Evolutionary conservation across 2,113 vertebrate species (phyloP).

Genomic region (Cyanoramphus novaezelandiae): DNA sequence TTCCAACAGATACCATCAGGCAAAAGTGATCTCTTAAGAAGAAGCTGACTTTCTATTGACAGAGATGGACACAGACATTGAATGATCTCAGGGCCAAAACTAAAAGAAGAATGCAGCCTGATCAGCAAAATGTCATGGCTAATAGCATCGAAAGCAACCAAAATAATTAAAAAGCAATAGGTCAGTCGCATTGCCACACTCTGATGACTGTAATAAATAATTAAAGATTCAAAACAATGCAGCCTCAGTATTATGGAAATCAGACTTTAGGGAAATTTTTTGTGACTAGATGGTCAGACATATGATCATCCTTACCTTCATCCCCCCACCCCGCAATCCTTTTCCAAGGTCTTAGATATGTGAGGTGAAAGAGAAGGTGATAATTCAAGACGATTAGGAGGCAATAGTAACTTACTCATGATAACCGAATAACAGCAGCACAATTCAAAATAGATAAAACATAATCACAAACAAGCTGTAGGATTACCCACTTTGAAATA

Average conservation of each 20-base stretch:
- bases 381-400: background rate
- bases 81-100: slow-evolving; percentile 43
- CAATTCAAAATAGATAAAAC: slow-evolving; percentile 25
- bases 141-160: slow-evolving; percentile 66
- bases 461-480: slow-evolving; percentile 9
- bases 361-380: slow-evolving; percentile 1
- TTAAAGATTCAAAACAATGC: slow-evolving; percentile 73
- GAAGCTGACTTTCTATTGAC: slow-evolving; percentile 48
- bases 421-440: background rate
- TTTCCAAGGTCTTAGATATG: slow-evolving; percentile 29
- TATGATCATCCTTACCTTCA: background rate
- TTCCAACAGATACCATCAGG: background rate
- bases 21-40: slow-evolving; percentile 37
- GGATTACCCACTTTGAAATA: background rate
- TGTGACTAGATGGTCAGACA: background rate
- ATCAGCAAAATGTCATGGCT: slow-evolving; percentile 64
- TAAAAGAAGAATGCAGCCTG: background rate
- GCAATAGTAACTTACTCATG: background rate
- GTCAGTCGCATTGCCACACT: slow-evolving; percentile 51
- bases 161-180: slow-evolving; percentile 75
- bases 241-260: slow-evolving; percentile 62
- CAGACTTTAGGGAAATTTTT: slow-evolving; percentile 43
- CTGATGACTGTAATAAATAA: slow-evolving; percentile 70
- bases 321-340: background rate
- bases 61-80: slow-evolving; percentile 49